Conservation (phyloP, 2,888 invertebrate genomes). For the Hofmannophila pseudospretella region DNA sequence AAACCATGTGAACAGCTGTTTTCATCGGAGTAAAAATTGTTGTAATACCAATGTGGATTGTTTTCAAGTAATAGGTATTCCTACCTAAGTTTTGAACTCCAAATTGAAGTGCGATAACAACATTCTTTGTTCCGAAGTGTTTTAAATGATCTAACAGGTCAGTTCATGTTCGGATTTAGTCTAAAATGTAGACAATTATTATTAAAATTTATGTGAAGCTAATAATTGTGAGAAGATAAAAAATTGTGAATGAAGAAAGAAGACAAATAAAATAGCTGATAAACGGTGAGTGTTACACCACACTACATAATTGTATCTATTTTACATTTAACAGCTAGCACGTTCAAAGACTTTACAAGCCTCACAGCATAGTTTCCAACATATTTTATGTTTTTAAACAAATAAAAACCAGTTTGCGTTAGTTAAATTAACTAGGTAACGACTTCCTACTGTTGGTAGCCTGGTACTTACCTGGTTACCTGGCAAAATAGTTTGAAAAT, state of each 20-base stretch:
- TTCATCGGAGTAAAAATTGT: conserved; percentile 9
- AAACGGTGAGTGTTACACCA: no score
- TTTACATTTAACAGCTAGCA: no score
- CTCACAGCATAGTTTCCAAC: no score
- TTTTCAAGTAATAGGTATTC: background rate
- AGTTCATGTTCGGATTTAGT: conserved; percentile 13
- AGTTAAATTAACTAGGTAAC: conserved; percentile 2
- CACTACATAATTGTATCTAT: no score
- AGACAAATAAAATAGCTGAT: no score
- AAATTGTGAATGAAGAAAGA: background rate
- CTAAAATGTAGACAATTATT: background rate
- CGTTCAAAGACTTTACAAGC: no score
- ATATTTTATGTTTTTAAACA: conserved; percentile 9
- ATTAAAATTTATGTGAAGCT: background rate
- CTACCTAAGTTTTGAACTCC: conserved; percentile 10
- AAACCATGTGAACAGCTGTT: conserved; percentile 63
- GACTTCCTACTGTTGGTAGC: conserved; percentile 4
- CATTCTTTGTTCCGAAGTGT: conserved; percentile 19
- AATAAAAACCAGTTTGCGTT: conserved; percentile 10
- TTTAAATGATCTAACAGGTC: conserved; percentile 15
- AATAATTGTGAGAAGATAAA: background rate
- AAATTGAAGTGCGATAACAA: conserved; percentile 22
- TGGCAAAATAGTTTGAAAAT: no score
- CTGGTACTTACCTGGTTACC: no score
- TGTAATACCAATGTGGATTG: background rate